Percentiles rank a stretch among this genome's conserved stretches.
Conservation (phyloP, 2,797 vertebrate genomes). For the Falco rusticolus region DNA sequence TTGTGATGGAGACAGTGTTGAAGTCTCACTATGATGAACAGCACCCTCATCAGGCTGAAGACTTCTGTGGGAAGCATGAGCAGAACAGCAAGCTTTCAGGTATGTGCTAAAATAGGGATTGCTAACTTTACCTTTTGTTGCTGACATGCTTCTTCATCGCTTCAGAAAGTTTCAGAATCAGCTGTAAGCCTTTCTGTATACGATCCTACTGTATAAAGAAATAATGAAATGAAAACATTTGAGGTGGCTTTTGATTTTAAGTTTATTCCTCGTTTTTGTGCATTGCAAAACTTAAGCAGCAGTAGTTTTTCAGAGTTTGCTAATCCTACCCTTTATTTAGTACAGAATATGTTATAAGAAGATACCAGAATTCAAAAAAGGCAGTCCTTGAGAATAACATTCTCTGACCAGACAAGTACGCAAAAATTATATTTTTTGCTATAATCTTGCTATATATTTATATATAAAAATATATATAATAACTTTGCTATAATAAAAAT, state of each 20-base stretch:
- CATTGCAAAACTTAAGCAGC: background rate
- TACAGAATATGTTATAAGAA: background rate
- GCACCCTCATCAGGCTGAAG: constrained; percentile 64
- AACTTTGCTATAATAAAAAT: too few species aligned
- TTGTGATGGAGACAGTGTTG: constrained; percentile 58
- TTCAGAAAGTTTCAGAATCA: background rate
- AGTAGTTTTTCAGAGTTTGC: background rate
- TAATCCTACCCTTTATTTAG: background rate
- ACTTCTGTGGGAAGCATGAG: constrained; percentile 48
- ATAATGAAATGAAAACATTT: background rate
- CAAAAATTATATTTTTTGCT: background rate
- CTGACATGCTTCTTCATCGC: background rate
- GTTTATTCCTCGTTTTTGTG: background rate
- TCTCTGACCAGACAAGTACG: background rate
- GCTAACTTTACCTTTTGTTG: background rate
- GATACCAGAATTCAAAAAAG: background rate
- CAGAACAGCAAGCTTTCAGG: constrained; percentile 71
- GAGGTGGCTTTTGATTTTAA: background rate
- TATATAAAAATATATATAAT: too few species aligned
- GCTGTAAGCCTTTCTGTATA: background rate
- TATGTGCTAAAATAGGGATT: constrained; percentile 21
- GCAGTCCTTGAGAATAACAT: background rate
- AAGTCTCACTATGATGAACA: constrained; percentile 61
- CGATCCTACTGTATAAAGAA: background rate
- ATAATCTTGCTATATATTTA: too few species aligned